Base-by-base conservation (phyloP, 2,113 vertebrate species). In the Grammomys surdaster region DNA sequence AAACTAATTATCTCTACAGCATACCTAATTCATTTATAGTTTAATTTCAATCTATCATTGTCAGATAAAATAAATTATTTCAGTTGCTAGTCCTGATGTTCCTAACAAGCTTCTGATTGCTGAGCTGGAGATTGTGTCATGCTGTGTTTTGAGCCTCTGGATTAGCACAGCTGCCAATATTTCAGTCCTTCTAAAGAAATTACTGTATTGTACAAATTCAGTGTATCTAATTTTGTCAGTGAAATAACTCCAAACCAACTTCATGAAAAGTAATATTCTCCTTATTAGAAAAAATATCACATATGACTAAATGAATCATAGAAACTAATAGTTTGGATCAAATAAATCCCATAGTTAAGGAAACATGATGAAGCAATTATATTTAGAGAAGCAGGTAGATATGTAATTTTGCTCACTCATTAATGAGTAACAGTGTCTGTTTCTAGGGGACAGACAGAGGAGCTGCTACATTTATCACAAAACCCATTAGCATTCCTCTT, bases 61-160 rank as follows among this genome's bases (percentile, higher is more conserved):
- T 98, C 98, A 98, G 80, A 97, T 97, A 97, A 98, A 98, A 98
- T 96, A 97, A 97, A 93, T 97, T 98, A 97, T 97, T 98, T 98
- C 87, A 69, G 46, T 95, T 95, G 90, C 91, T 19, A 92, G 98
- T 96, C 95, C 95, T 88, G 20, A 84, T 98, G 91, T 72, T 94
- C 67, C 88, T 98, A 97, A 98, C 95, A 97, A 96, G 95, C 90
- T 48, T 96, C 94, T 97, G 88, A 70, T 85, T 80, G 90, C 93
- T 88, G 54, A 93, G 90, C 78, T 31, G 3, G 63, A 97, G 96
- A 96, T 96, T 88, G 92, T 95, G 82, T 43, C 96, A 48, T 96
- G 89, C 90, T 96, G 91, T 95, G 93, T 76, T 69, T 87, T 58
- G 88, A 95, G 43, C 63, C 28, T 91, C 58, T 91, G 28, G 46